Evolutionary conservation across 2,888 invertebrate species (phyloP).

Genomic region (Drosophila peninsularis): DNA sequence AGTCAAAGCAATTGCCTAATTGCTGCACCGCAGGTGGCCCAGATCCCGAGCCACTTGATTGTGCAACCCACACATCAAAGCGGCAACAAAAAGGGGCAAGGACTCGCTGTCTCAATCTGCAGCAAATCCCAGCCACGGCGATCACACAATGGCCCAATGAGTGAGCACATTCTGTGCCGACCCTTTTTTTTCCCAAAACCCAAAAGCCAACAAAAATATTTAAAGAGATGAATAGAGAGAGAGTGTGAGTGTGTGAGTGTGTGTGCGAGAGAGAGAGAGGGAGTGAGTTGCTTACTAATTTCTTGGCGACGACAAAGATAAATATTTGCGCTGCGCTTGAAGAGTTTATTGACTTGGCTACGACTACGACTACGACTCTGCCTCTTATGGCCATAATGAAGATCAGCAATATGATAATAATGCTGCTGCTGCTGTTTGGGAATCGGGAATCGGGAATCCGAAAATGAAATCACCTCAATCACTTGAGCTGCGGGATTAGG

Average conservation of each 20-base stretch:
- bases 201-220: constrained; percentile 51
- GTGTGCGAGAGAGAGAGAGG: constrained; percentile 14
- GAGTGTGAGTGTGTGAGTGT: not conserved
- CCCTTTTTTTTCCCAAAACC: constrained; percentile 35
- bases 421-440: constrained; percentile 14
- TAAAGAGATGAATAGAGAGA: constrained; percentile 23
- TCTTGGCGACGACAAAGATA: constrained; percentile 73
- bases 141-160: constrained; percentile 56
- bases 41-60: constrained; percentile 60
- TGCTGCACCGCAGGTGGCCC: constrained; percentile 75
- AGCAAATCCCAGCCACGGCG: constrained; percentile 53
- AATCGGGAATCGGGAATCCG: constrained; percentile 40
- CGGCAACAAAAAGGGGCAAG: constrained; percentile 33
- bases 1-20: constrained; percentile 56
- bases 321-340: constrained; percentile 78
- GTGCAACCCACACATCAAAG: constrained; percentile 72
- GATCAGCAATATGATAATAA: constrained; percentile 23
- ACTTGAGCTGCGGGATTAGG: constrained; percentile 84
- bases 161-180: constrained; percentile 65
- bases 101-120: constrained; percentile 7
- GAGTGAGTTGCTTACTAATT: constrained; percentile 70
- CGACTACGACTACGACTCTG: constrained; percentile 32
- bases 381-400: constrained; percentile 15
- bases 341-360: constrained; percentile 65
- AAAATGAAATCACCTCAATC: constrained; percentile 82